Evolutionary conservation across 1,140 invertebrate genomes (phyloP).

Genomic region (Drosophila ambigua): DNA sequence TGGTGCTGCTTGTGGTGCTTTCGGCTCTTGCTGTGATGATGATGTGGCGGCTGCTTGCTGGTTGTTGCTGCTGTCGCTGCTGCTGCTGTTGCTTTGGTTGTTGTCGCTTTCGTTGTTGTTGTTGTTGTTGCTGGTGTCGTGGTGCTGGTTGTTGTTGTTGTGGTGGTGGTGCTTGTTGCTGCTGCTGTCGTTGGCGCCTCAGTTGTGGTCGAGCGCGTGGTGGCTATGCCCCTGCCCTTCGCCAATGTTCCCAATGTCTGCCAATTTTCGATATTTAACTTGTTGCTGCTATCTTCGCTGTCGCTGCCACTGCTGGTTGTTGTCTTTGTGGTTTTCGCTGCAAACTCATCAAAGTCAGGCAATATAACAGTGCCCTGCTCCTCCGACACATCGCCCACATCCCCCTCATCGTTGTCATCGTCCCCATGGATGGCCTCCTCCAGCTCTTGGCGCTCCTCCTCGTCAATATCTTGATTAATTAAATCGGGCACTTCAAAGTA

Average conservation of each 20-base stretch:
- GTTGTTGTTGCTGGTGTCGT: conserved; percentile 31
- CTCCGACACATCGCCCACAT: conserved; percentile 21
- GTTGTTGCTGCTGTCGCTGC: conserved; percentile 13
- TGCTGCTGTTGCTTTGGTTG: conserved; percentile 5
- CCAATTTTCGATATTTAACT: conserved; percentile 60
- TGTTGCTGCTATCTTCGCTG: conserved; percentile 27
- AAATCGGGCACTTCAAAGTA: conserved; percentile 83
- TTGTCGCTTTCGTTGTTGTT: conserved; percentile 30
- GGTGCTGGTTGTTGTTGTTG: conserved; percentile 29
- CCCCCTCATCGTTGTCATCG: conserved; percentile 24
- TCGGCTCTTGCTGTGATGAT: conserved; percentile 42
- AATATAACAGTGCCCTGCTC: conserved; percentile 36
- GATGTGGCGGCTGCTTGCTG: conserved; percentile 30
- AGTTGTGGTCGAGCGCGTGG: conserved; percentile 5
- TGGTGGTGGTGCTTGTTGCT: conserved; percentile 26
- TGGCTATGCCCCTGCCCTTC: conserved; percentile 30
- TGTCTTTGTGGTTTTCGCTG: conserved; percentile 26
- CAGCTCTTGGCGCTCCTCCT: conserved; percentile 45
- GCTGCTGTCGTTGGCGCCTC: conserved; percentile 23
- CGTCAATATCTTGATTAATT: conserved; percentile 78
- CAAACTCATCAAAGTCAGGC: conserved; percentile 54
- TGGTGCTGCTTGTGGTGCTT: conserved; percentile 69
- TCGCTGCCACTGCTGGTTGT: conserved; percentile 11
- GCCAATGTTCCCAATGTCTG: conserved; percentile 62
- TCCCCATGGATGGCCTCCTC: conserved; percentile 43